These are phyloP conservation scores for Nicator chloris DNA, from an alignment of 2,113 vertebrate species.

Conservation along the genomic window DNA sequence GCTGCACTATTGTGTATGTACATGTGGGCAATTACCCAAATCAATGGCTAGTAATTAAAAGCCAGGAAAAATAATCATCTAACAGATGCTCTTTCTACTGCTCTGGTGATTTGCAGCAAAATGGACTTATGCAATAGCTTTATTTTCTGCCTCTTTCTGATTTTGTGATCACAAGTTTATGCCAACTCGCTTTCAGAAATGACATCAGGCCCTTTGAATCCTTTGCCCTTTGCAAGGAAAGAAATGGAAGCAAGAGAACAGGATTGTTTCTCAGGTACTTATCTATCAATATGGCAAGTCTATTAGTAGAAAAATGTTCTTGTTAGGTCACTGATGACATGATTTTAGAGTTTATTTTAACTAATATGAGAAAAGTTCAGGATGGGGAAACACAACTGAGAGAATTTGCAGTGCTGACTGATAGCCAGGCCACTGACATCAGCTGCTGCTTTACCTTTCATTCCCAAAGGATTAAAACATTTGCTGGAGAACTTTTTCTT, in stretches of 20 bases:
- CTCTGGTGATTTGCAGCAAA: neutral
- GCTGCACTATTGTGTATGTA: neutral
- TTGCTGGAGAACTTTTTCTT: neutral
- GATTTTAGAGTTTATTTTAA: neutral
- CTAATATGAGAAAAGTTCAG: neutral
- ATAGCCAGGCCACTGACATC: neutral
- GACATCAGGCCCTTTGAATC: neutral
- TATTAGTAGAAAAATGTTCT: neutral
- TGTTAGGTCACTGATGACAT: neutral
- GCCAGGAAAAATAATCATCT: neutral
- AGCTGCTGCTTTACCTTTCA: neutral
- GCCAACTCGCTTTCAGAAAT: neutral
- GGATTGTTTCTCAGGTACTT: neutral
- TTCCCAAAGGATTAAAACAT: neutral
- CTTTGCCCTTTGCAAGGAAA: neutral
- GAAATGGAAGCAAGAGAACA: neutral
- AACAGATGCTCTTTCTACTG: neutral
- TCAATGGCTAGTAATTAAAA: constrained; percentile 27
- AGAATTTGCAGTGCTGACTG: neutral
- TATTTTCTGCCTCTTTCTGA: neutral
- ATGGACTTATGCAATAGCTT: neutral
- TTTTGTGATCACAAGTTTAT: neutral
- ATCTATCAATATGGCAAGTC: neutral
- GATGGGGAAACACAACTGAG: neutral
- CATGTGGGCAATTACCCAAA: neutral